Evolutionary conservation across 1,140 invertebrate species (phyloP).

Genomic region (Leptinotarsa texana): DNA sequence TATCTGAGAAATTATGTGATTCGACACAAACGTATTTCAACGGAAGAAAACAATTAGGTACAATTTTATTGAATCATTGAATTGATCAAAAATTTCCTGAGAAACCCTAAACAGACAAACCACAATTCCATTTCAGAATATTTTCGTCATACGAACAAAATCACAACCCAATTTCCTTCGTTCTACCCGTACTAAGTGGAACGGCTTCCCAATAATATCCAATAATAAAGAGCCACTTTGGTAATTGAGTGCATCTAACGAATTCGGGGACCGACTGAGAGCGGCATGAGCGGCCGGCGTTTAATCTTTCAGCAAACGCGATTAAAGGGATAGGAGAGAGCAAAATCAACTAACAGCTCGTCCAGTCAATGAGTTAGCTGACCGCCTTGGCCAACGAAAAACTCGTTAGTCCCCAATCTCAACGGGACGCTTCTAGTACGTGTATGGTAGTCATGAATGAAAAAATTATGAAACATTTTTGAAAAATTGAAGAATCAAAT

Average conservation of each 20-base stretch:
- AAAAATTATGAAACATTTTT: too few relatives aligned
- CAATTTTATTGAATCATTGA: too few relatives aligned
- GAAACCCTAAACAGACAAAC: too few relatives aligned
- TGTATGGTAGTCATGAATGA: too few relatives aligned
- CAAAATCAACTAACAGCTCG: slow-evolving; percentile 19
- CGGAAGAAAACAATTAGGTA: too few relatives aligned
- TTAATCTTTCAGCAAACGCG: slow-evolving; percentile 46
- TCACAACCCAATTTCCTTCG: neutral
- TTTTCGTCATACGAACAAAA: neutral
- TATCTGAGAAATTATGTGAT: too few relatives aligned
- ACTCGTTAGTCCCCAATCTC: slow-evolving; percentile 5
- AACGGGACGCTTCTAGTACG: neutral
- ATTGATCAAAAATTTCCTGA: too few relatives aligned
- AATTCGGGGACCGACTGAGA: slow-evolving; percentile 33
- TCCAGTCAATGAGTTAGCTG: slow-evolving; percentile 11
- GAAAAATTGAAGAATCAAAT: too few relatives aligned
- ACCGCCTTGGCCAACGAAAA: slow-evolving; percentile 11
- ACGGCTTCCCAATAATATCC: slow-evolving; percentile 29
- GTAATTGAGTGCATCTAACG: slow-evolving; percentile 44
- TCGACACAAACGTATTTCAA: too few relatives aligned
- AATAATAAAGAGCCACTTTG: slow-evolving; percentile 46
- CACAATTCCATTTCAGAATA: too few relatives aligned
- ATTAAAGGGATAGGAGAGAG: slow-evolving; percentile 37
- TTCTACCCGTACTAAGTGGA: slow-evolving; percentile 29
- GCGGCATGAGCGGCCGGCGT: slow-evolving; percentile 35